Conservation (phyloP, 2,797 vertebrate species). For the Anomalospiza imberbis region DNA sequence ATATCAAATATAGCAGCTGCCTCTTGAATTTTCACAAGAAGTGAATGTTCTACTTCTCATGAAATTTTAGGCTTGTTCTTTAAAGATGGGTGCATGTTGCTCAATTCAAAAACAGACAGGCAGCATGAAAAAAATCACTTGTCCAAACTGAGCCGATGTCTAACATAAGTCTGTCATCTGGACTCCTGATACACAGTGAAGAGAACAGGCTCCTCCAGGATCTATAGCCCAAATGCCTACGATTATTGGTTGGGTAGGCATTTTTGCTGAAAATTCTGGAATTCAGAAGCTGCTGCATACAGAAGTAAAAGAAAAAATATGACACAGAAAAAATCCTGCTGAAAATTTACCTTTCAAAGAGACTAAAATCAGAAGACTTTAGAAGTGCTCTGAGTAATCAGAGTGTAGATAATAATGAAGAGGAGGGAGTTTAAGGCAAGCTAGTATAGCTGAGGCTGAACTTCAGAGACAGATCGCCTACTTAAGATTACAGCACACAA, state of each 20-base stretch:
- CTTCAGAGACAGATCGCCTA: slow-evolving; percentile 55
- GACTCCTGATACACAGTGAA: background rate
- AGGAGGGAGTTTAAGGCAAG: slow-evolving; percentile 24
- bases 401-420: slow-evolving; percentile 31
- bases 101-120: background rate
- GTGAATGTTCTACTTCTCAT: background rate
- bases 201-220: background rate
- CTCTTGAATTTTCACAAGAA: background rate
- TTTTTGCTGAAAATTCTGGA: background rate
- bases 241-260: background rate
- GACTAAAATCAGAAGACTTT: slow-evolving; percentile 9
- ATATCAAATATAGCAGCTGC: background rate
- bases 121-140: background rate
- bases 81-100: background rate
- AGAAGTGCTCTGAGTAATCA: slow-evolving; percentile 43
- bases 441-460: slow-evolving; percentile 10
- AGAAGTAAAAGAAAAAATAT: background rate
- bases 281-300: background rate
- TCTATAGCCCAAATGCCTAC: background rate
- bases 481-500: slow-evolving; percentile 51
- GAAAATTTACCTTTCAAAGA: slow-evolving; percentile 13
- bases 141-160: background rate
- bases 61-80: background rate
- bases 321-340: background rate
- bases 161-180: background rate